These are phyloP conservation scores for Dermochelys coriacea DNA, from an alignment of 2,797 vertebrate genomes.

Conservation along the genomic window DNA sequence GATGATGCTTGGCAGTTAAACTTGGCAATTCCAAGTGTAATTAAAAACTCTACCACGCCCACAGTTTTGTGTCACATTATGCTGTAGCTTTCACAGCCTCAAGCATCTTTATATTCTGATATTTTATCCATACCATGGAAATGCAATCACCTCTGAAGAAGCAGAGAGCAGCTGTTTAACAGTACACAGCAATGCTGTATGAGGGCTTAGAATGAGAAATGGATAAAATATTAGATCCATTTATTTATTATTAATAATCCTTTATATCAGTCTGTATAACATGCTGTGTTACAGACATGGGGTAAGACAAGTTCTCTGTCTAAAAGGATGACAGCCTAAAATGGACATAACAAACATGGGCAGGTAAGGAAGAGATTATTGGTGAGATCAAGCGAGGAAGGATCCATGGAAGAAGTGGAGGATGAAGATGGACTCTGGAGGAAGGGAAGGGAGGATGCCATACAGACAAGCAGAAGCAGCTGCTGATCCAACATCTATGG, in stretches of 20 bases:
- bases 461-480: neutral
- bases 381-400: neutral
- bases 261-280: neutral
- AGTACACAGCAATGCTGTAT: neutral
- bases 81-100: neutral
- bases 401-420: neutral
- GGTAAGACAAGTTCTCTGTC: neutral
- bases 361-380: neutral
- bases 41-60: neutral
- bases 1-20: neutral
- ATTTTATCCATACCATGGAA: neutral
- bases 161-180: neutral
- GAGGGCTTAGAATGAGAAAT: neutral
- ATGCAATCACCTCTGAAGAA: neutral
- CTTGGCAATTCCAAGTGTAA: neutral
- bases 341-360: neutral
- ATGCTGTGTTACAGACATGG: neutral
- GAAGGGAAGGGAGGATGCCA: neutral
- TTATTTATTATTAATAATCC: neutral
- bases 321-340: neutral
- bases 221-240: neutral
- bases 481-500: neutral
- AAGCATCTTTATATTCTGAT: neutral
- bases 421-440: neutral
- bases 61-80: neutral